Evolutionary conservation across 2,113 vertebrate species (phyloP), one percentile per base, ranked within the genome.

Genomic region (human (Homo sapiens)): DNA sequence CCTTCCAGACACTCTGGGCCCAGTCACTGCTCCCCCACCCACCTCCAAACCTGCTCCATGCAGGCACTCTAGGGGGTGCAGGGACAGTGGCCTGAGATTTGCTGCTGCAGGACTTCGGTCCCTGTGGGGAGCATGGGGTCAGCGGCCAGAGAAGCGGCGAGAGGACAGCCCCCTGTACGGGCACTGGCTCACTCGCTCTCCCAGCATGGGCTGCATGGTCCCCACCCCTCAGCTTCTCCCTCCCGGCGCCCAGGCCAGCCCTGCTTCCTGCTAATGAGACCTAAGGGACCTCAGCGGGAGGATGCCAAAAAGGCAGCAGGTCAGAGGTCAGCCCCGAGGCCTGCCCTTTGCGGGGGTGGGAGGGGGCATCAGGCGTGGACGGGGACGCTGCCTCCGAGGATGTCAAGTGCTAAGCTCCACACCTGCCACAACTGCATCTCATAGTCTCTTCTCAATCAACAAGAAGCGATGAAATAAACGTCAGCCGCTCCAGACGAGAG

Each of bases 331-430:
- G 66, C 35, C 14, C 4, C 0, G 4, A 38, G 64, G 9, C 64
- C 66, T 87, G 13, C 50, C 66, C 27, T 48, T 40, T 13, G 0
- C 13, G 27, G 5, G 9, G 22, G 0, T 50, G 45, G 8, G 45
- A 45, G n/a, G 30, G 27, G 7, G 23, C 22, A 17, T 30, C 50
- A 4, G 68, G 23, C 16, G 10, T 57, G 50, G 8, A 3, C 22
- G 22, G 32, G 84, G 66, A 35, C 5, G 48, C 32, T 8, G 23
- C 68, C 23, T 3, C 66, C 11, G 23, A 5, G 68, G 50, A n/a
- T 57, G 70, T 27, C 13, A 8, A 73, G 35, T 9, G 35, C 48
- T 55, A 35, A 55, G 66, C 35, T 27, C n/a, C 35, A 72, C 6
- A 11, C 48, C 30, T 11, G 22, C 68, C 48, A 17, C 61, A 6